Conservation (phyloP, 1,140 invertebrate genomes). For the Coenobita brevimanus region DNA sequence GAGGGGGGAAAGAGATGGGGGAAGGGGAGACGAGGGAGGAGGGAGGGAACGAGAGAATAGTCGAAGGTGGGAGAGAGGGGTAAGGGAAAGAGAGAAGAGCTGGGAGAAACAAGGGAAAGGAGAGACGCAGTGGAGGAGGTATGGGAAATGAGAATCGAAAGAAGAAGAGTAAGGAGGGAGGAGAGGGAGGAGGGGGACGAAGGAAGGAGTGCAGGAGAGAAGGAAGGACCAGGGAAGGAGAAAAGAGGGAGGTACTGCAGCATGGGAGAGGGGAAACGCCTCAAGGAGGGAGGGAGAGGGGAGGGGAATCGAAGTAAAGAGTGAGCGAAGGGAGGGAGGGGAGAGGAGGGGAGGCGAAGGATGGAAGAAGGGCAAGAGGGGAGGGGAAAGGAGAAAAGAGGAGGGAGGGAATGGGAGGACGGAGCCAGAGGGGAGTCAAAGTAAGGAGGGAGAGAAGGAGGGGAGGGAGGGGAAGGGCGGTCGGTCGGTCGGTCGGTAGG, state of each 20-base stretch:
- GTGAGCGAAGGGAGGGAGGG: too few species aligned
- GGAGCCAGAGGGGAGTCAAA: background rate
- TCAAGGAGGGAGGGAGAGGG: too few species aligned
- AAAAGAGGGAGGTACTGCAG: too few species aligned
- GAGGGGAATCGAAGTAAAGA: too few species aligned
- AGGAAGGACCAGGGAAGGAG: too few species aligned
- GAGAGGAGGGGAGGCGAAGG: background rate
- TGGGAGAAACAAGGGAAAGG: too few species aligned
- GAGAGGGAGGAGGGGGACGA: background rate
- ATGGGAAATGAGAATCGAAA: background rate
- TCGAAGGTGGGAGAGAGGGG: background rate
- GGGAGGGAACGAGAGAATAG: background rate
- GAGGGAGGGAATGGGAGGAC: background rate
- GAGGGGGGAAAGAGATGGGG: too few species aligned
- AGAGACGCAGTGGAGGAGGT: background rate
- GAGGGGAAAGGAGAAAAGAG: background rate
- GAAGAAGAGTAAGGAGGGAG: background rate
- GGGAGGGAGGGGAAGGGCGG: background rate
- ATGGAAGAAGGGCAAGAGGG: background rate
- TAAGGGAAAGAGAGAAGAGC: too few species aligned
- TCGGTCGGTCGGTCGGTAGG: background rate
- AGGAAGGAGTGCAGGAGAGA: background rate
- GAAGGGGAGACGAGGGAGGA: background rate
- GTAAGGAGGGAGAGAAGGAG: conserved; percentile 13
- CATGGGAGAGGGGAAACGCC: too few species aligned